Conservation (phyloP, 1,140 invertebrate species). For the Neodiprion virginianus region DNA sequence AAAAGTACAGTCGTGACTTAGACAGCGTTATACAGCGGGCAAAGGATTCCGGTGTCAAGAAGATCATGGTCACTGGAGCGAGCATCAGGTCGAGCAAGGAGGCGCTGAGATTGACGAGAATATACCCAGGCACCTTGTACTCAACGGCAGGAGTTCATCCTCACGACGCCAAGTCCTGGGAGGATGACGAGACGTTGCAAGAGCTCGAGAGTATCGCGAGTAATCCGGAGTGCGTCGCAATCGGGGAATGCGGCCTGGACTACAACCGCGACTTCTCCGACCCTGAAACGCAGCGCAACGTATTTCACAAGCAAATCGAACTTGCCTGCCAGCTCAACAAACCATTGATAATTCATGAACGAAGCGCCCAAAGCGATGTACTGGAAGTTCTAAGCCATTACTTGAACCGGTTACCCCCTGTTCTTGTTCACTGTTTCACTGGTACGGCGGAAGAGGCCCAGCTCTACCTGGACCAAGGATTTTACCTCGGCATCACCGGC, state of each 20-base stretch:
- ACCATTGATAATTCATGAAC: slow-evolving; percentile 90
- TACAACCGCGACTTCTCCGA: slow-evolving; percentile 95
- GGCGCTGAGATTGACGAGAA: slow-evolving; percentile 83
- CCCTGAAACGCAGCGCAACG: slow-evolving; percentile 82
- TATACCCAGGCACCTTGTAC: slow-evolving; percentile 89
- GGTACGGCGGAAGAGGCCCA: slow-evolving; percentile 86
- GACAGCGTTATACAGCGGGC: slow-evolving; percentile 92
- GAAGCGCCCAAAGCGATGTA: slow-evolving; percentile 87
- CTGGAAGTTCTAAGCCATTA: slow-evolving; percentile 67
- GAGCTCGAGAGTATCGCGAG: slow-evolving; percentile 76
- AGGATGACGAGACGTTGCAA: slow-evolving; percentile 73
- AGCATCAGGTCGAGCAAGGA: slow-evolving; percentile 90
- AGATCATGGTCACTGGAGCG: slow-evolving; percentile 93
- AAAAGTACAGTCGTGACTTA: slow-evolving; percentile 91
- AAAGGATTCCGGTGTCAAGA: slow-evolving; percentile 92
- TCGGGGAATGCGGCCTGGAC: slow-evolving; percentile 94
- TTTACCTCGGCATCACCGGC: slow-evolving; percentile 87
- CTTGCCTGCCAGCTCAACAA: slow-evolving; percentile 87
- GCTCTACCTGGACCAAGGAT: slow-evolving; percentile 86
- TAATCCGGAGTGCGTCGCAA: slow-evolving; percentile 89
- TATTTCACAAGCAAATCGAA: slow-evolving; percentile 90
- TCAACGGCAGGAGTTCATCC: slow-evolving; percentile 95
- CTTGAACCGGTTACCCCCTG: slow-evolving; percentile 71
- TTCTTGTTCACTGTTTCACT: slow-evolving; percentile 93
- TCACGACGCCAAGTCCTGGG: slow-evolving; percentile 94